A percentile compares a stretch with the other conserved stretches of the same genome.
phyloP scores from a whole-genome alignment of 2,797 vertebrate genomes.

The Gambusia yucatana region DNA sequence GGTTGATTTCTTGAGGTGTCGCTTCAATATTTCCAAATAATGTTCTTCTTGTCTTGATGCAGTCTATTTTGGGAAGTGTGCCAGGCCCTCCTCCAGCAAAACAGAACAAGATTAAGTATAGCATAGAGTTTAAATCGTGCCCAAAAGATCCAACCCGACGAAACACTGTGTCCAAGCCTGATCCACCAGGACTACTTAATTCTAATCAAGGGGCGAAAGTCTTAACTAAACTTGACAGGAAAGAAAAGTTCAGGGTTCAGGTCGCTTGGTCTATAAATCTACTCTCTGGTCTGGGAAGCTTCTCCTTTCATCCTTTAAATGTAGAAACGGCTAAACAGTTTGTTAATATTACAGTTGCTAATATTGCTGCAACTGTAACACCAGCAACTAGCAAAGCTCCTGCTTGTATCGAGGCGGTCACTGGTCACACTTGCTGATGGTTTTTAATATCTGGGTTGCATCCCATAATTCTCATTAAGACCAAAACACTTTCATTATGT shows the following conservation, averaged over 20 bases:
- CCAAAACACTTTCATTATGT: background rate
- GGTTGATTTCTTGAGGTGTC: background rate
- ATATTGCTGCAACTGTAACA: too few species aligned
- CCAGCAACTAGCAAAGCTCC: too few species aligned
- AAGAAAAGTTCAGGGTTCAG: background rate
- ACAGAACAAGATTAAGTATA: background rate
- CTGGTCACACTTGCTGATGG: too few species aligned
- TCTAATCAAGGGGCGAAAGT: background rate
- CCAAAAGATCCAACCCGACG: background rate
- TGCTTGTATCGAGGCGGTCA: too few species aligned
- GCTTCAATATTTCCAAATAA: background rate
- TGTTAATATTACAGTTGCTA: too few species aligned
- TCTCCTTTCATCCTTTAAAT: too few species aligned
- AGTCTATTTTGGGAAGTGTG: too few species aligned
- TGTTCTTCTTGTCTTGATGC: background rate
- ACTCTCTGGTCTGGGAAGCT: too few species aligned
- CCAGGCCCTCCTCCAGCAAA: too few species aligned
- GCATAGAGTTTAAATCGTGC: background rate
- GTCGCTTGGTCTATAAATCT: too few species aligned
- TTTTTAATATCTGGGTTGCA: background rate
- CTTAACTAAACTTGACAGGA: background rate
- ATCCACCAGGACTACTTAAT: background rate
- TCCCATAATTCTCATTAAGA: background rate
- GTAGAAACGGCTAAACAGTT: too few species aligned
- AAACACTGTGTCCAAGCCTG: background rate